Percentiles rank a stretch among this genome's conserved stretches.
Evolutionary conservation across 1,140 invertebrate species (phyloP).

Genomic region (Drosophila nikananu): DNA sequence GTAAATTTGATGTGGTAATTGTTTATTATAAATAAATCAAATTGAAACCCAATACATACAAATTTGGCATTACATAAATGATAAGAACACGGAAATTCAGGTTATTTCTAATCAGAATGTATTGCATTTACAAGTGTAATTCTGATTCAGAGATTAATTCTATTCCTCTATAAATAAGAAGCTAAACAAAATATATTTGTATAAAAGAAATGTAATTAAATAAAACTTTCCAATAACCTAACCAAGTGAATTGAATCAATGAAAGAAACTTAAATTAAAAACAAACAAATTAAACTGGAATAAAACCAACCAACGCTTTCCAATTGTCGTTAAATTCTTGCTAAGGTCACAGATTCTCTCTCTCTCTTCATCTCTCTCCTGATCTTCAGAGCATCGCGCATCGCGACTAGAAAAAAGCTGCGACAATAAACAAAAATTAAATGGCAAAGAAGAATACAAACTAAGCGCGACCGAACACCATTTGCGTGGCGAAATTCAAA

Average conservation of each 20-base stretch:
- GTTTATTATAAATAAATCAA: neutral
- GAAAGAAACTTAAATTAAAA: neutral
- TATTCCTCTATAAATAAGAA: too few species aligned
- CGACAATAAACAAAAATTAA: conserved; percentile 66
- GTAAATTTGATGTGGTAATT: neutral
- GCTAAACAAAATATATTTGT: too few species aligned
- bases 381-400: neutral
- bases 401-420: conserved; percentile 48
- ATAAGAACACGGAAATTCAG: neutral
- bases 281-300: neutral
- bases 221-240: neutral
- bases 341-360: conserved; percentile 58
- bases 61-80: neutral
- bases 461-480: conserved; percentile 48
- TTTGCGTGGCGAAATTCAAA: conserved; percentile 81
- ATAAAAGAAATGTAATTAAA: neutral
- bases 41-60: neutral
- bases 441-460: conserved; percentile 58
- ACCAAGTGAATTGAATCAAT: neutral
- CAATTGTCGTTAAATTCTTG: conserved; percentile 57
- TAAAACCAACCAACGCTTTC: neutral
- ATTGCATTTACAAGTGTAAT: neutral
- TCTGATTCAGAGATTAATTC: neutral
- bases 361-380: neutral
- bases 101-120: neutral